Evolutionary conservation across 2,113 vertebrate species (phyloP).

Genomic region (Nothobranchius furzeri): DNA sequence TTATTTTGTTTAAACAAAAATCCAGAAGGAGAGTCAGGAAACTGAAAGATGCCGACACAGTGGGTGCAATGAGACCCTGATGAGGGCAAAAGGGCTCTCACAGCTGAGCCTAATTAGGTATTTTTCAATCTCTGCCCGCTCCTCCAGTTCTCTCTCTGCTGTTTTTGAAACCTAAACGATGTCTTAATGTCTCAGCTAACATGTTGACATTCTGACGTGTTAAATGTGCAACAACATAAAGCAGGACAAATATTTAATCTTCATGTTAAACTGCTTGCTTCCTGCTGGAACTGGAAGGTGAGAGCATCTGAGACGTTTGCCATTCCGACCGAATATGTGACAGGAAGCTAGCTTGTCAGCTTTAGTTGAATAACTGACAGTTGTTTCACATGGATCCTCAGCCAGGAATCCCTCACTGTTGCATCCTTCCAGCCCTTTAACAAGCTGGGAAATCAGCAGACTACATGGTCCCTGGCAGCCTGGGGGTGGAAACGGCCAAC

Average conservation of each 20-base stretch:
- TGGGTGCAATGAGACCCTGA: slow-evolving; percentile 13
- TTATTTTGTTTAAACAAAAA: neutral
- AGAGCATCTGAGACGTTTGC: neutral
- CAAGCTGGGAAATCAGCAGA: neutral
- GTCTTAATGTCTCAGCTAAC: slow-evolving; percentile 33
- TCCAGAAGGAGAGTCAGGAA: neutral
- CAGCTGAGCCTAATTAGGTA: slow-evolving; percentile 40
- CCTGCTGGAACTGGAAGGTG: neutral
- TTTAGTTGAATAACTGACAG: neutral
- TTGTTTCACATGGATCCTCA: neutral
- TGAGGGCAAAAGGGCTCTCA: slow-evolving; percentile 16
- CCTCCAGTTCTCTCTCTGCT: slow-evolving; percentile 1
- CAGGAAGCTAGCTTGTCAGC: neutral
- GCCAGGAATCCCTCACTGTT: neutral
- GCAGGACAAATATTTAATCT: rapidly evolving
- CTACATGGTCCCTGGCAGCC: neutral
- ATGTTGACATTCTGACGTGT: slow-evolving; percentile 16
- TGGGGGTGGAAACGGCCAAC: neutral
- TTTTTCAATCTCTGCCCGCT: slow-evolving; percentile 28
- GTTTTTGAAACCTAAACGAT: slow-evolving; percentile 9
- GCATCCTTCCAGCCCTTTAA: neutral
- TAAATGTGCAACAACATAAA: neutral
- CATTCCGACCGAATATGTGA: neutral
- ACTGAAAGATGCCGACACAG: neutral
- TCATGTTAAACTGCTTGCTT: neutral